Conservation (phyloP, 2,113 vertebrate species). For the Brienomyrus longianalis region DNA sequence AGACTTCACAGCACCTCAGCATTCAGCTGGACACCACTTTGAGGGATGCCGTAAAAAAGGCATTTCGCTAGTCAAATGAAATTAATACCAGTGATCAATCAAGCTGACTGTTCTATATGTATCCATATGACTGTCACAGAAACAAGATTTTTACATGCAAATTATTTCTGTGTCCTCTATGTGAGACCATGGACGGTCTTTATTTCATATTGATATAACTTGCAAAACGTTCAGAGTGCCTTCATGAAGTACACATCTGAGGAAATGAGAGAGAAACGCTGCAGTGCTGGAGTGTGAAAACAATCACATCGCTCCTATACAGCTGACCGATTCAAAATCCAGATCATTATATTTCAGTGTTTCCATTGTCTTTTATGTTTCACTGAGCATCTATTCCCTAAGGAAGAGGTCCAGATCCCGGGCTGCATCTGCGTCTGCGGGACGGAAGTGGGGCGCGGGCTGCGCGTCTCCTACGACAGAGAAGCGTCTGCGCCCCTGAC, state of each 20-base stretch:
- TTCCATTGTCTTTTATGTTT: background rate
- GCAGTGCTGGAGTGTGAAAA: background rate
- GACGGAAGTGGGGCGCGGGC: background rate
- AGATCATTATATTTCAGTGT: background rate
- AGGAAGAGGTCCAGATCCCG: background rate
- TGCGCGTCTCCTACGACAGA: background rate
- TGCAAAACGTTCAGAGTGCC: background rate
- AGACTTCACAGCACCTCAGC: background rate
- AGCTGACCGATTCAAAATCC: background rate
- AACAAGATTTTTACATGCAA: background rate
- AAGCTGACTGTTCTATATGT: background rate
- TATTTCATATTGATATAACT: background rate
- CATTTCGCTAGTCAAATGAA: background rate
- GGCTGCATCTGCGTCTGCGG: background rate
- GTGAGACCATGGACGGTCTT: background rate
- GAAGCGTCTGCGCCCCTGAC: background rate
- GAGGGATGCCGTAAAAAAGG: background rate
- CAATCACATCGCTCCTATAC: background rate
- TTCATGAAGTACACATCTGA: background rate
- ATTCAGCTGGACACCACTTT: background rate
- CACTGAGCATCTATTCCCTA: background rate
- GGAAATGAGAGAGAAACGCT: background rate
- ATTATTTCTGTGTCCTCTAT: background rate
- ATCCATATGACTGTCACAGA: background rate
- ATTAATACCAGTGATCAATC: background rate